These are phyloP conservation scores for Pandemis heparana DNA, from an alignment of 2,888 invertebrate species.

Conservation along the genomic window DNA sequence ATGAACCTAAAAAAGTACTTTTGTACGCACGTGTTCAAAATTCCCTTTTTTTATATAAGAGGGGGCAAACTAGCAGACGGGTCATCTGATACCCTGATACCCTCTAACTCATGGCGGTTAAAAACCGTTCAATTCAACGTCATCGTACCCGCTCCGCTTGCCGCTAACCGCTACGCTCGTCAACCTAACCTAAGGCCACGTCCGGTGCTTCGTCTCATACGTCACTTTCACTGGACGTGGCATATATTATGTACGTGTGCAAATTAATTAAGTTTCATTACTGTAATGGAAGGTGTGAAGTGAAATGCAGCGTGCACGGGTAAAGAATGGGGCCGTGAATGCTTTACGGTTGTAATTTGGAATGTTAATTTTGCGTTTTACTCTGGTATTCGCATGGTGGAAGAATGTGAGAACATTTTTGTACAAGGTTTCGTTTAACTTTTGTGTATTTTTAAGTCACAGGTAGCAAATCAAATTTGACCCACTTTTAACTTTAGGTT, in stretches of 20 bases:
- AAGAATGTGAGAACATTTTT: no score
- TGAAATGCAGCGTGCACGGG: not conserved
- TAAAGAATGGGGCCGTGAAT: not conserved
- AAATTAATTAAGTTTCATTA: conserved; percentile 19
- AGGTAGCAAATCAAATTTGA: no score
- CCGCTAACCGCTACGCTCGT: conserved; percentile 14
- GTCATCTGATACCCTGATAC: no score
- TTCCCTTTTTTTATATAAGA: no score
- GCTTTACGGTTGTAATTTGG: not conserved
- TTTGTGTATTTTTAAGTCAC: no score
- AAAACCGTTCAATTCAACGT: no score
- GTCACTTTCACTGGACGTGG: conserved; percentile 17
- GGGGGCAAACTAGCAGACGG: no score
- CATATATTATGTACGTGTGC: conserved; percentile 12
- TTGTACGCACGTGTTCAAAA: no score
- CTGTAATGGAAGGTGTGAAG: conserved; percentile 9
- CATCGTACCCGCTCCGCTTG: not conserved
- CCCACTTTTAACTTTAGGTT: no score
- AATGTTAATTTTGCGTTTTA: not conserved
- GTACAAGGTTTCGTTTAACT: no score
- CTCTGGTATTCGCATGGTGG: not conserved
- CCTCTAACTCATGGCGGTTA: no score
- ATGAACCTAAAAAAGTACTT: no score
- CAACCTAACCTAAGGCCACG: not conserved
- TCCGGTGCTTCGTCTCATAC: not conserved